A percentile compares a stretch with the other conserved stretches of the same genome.
phyloP scores from a whole-genome alignment of 2,888 invertebrate genomes.

The Nomada goodeniana region DNA sequence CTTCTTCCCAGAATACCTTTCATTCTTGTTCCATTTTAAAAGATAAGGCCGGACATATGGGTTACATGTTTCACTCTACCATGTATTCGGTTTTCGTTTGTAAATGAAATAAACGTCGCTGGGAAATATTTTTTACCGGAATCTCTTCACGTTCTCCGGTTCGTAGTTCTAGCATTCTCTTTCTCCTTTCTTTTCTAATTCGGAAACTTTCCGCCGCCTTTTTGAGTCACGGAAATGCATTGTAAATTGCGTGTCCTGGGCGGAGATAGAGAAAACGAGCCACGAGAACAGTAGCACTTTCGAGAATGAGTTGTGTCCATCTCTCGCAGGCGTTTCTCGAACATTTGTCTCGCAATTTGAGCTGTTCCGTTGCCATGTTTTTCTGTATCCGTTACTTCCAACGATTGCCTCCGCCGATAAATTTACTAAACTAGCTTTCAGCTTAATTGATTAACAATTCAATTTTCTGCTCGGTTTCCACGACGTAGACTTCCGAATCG shows the following conservation, averaged over 20 bases:
- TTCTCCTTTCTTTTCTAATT: background rate
- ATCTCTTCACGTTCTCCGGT: background rate
- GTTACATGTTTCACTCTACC: background rate
- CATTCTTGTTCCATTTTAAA: background rate
- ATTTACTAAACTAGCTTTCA: slow-evolving; percentile 10
- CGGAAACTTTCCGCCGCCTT: background rate
- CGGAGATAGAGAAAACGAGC: slow-evolving; percentile 7
- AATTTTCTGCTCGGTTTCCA: background rate
- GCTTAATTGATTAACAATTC: slow-evolving; percentile 15
- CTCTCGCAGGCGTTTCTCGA: slow-evolving; percentile 32
- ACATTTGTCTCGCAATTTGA: slow-evolving; percentile 65
- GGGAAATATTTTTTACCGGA: background rate
- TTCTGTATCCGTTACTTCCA: background rate
- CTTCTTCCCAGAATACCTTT: no score
- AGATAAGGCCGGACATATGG: background rate
- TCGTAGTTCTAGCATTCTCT: background rate
- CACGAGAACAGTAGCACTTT: slow-evolving; percentile 70
- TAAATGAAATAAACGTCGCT: slow-evolving; percentile 18
- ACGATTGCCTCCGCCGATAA: background rate
- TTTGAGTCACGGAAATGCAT: slow-evolving; percentile 43
- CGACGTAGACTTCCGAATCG: no score
- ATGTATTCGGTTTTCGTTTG: background rate
- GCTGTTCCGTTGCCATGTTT: slow-evolving; percentile 1
- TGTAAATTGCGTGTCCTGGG: slow-evolving; percentile 41
- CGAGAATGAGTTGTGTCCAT: slow-evolving; percentile 70